Percentiles rank a stretch among this genome's conserved stretches.
Conservation (phyloP, 2,888 invertebrate genomes). For the Diloba caeruleocephala region DNA sequence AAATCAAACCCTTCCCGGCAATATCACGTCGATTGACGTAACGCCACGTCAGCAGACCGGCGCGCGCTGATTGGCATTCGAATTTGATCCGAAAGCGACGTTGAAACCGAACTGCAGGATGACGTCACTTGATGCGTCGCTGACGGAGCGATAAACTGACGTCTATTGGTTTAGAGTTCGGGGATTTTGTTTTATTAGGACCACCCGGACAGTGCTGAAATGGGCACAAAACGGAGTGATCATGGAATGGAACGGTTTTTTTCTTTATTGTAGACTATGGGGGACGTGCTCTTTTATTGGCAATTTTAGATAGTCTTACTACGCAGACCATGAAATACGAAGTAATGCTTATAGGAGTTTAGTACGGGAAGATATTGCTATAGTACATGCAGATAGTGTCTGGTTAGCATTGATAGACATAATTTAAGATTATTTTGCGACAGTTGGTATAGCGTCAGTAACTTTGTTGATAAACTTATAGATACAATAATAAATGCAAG, state of each 20-base stretch:
- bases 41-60: constrained; percentile 42
- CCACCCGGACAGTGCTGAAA: constrained; percentile 9
- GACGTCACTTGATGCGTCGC: constrained; percentile 45
- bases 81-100: constrained; percentile 48
- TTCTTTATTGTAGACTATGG: background rate
- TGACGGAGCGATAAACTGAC: constrained; percentile 36
- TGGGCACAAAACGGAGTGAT: constrained; percentile 1
- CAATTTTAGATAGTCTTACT: too few relatives aligned
- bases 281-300: background rate
- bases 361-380: too few relatives aligned
- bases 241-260: constrained; percentile 1
- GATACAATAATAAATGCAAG: too few relatives aligned
- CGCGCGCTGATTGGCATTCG: constrained; percentile 47
- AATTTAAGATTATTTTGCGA: too few relatives aligned
- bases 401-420: too few relatives aligned
- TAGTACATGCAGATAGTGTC: too few relatives aligned
- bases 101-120: constrained; percentile 48
- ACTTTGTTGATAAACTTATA: too few relatives aligned
- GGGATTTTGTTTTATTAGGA: constrained; percentile 40
- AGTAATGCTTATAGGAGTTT: too few relatives aligned
- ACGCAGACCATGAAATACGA: too few relatives aligned
- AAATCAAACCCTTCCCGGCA: constrained; percentile 39
- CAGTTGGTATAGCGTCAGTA: too few relatives aligned
- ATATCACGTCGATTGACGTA: constrained; percentile 40
- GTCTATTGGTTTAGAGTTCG: constrained; percentile 48